Conservation (phyloP, 2,797 vertebrate species). For the Microctenopoma lineatum region DNA sequence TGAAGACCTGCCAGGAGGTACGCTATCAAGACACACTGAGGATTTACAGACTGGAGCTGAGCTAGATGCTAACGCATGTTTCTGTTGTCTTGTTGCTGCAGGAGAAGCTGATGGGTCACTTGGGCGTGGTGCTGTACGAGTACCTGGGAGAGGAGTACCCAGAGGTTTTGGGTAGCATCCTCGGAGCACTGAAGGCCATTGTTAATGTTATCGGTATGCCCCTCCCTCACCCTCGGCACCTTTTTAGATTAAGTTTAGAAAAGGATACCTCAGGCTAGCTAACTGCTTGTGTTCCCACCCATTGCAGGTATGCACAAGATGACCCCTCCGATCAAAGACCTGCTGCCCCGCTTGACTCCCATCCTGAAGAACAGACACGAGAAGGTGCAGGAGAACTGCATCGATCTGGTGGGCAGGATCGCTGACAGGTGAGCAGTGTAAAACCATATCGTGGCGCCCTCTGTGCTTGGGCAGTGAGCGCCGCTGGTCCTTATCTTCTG, state of each 20-base stretch:
- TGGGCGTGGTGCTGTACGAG: conserved; percentile 98
- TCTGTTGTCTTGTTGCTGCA: conserved; percentile 57
- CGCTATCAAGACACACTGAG: accelerated
- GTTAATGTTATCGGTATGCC: conserved; percentile 97
- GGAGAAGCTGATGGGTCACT: conserved; percentile 99
- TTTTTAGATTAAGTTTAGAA: neutral
- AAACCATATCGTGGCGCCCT: neutral
- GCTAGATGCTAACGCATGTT: conserved; percentile 1
- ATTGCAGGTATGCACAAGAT: conserved; percentile 98
- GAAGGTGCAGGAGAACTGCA: conserved; percentile 99
- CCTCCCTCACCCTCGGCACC: neutral
- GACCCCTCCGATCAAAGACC: conserved; percentile 98
- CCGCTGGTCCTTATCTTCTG: neutral
- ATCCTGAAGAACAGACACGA: conserved; percentile 99
- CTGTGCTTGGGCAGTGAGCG: too few species aligned
- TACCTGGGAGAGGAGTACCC: conserved; percentile 99
- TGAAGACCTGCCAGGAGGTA: conserved; percentile 99
- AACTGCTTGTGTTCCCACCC: accelerated
- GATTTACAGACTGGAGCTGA: accelerated
- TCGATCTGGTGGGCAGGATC: conserved; percentile 98
- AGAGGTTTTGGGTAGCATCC: conserved; percentile 97
- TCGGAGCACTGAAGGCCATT: conserved; percentile 97
- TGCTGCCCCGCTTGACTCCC: conserved; percentile 95
- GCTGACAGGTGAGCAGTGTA: conserved; percentile 89
- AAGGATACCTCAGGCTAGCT: neutral